phyloP scores from a whole-genome alignment of 2,113 vertebrate genomes.

The Anolis sagrei region DNA sequence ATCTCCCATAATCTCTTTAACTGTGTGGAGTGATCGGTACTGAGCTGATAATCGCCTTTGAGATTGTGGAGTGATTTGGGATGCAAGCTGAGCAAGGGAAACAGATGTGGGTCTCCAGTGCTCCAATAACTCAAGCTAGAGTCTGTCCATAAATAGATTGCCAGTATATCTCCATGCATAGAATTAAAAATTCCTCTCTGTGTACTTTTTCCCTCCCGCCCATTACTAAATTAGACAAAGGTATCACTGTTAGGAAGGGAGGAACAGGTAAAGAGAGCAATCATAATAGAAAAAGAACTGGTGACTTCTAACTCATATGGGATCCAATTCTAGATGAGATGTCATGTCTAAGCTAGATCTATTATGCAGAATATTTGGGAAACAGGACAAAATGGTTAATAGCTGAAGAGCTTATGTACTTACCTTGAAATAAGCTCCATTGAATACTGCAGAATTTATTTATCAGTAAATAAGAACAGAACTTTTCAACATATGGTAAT shows the following conservation, averaged over 20 bases:
- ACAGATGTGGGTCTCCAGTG: background rate
- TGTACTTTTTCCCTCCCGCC: background rate
- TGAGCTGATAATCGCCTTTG: constrained; percentile 18
- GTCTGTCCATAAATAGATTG: background rate
- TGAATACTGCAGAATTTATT: background rate
- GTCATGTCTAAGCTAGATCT: background rate
- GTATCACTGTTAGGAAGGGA: background rate
- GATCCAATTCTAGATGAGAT: background rate
- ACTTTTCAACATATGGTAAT: background rate
- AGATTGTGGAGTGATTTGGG: background rate
- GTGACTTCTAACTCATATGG: background rate
- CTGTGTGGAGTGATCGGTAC: background rate
- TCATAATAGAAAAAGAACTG: background rate
- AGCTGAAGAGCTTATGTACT: background rate
- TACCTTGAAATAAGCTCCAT: background rate
- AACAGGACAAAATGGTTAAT: too few species aligned
- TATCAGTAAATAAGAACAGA: background rate
- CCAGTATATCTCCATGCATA: background rate
- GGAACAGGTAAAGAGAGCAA: background rate
- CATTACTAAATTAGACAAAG: too few species aligned
- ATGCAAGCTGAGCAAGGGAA: background rate
- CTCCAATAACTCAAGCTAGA: background rate
- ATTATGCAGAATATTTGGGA: too few species aligned
- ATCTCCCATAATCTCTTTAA: constrained; percentile 14
- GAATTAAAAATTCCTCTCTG: background rate